Conservation (phyloP, 2,797 vertebrate species). For the Buphagus erythrorhynchus region DNA sequence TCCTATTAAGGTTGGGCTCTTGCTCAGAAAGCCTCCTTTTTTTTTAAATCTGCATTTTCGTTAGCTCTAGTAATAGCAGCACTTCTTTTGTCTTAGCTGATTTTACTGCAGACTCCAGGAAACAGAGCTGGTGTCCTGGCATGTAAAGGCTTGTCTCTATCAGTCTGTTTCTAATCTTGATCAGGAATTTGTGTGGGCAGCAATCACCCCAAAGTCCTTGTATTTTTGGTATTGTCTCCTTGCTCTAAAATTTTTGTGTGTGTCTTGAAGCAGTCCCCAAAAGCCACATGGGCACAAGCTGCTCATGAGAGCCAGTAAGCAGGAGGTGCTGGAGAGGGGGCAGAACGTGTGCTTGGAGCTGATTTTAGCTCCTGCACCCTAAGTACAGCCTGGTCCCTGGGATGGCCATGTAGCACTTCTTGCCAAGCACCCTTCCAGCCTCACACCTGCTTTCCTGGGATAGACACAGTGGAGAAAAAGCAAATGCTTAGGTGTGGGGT, state of each 20-base stretch:
- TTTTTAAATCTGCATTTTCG: background rate
- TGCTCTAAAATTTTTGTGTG: background rate
- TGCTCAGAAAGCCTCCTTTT: background rate
- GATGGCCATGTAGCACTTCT: background rate
- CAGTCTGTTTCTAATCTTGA: background rate
- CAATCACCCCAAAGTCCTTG: rapidly evolving
- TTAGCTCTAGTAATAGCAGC: background rate
- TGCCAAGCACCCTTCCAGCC: background rate
- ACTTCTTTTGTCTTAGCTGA: background rate
- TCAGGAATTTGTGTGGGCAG: background rate
- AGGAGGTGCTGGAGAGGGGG: background rate
- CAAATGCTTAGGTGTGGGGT: background rate
- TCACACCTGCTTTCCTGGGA: background rate
- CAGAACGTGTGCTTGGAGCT: background rate
- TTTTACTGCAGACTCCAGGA: background rate
- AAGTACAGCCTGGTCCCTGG: background rate
- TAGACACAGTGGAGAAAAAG: background rate
- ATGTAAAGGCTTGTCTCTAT: background rate
- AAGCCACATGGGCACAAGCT: background rate
- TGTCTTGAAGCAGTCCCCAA: background rate
- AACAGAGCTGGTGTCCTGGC: background rate
- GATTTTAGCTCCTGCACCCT: background rate
- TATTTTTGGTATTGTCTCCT: background rate
- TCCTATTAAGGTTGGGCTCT: background rate
- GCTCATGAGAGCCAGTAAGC: rapidly evolving